A percentile compares a stretch with the other conserved stretches of the same genome.
Conservation (phyloP, 2,888 invertebrate genomes). For the Automeris io region DNA sequence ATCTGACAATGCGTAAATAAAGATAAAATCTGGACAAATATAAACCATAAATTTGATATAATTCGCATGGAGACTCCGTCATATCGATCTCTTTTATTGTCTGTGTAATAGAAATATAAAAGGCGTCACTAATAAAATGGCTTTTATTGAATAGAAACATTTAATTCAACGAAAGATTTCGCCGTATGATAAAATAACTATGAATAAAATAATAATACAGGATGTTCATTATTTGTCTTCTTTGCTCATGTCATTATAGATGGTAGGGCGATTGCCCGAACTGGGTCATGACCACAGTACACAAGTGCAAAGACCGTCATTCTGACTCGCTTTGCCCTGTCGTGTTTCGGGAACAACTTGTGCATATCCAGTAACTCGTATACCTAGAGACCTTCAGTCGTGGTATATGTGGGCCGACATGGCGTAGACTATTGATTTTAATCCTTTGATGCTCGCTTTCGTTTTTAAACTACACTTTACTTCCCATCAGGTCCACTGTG, state of each 20-base stretch:
- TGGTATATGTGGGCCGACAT: too few species aligned
- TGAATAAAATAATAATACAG: conserved; percentile 54
- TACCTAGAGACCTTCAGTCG: too few species aligned
- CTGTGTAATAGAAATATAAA: conserved; percentile 64
- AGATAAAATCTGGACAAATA: conserved; percentile 57
- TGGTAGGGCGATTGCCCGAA: too few species aligned
- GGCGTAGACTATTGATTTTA: too few species aligned
- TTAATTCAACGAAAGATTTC: conserved; percentile 42
- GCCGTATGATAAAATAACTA: conserved; percentile 37
- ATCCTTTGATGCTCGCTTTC: too few species aligned
- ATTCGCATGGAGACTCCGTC: conserved; percentile 30
- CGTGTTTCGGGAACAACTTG: too few species aligned
- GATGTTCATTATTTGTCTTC: neutral
- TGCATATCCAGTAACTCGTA: too few species aligned
- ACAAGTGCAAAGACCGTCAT: too few species aligned
- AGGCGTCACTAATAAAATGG: conserved; percentile 44
- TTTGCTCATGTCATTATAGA: neutral
- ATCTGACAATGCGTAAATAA: conserved; percentile 46
- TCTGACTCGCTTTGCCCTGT: too few species aligned
- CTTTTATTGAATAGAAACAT: conserved; percentile 61
- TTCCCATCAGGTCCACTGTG: too few species aligned
- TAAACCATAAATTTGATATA: conserved; percentile 52
- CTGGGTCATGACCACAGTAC: too few species aligned
- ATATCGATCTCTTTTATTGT: conserved; percentile 46
- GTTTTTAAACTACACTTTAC: too few species aligned